Base-by-base conservation (phyloP, 2,797 vertebrate species). In the Alca torda region DNA sequence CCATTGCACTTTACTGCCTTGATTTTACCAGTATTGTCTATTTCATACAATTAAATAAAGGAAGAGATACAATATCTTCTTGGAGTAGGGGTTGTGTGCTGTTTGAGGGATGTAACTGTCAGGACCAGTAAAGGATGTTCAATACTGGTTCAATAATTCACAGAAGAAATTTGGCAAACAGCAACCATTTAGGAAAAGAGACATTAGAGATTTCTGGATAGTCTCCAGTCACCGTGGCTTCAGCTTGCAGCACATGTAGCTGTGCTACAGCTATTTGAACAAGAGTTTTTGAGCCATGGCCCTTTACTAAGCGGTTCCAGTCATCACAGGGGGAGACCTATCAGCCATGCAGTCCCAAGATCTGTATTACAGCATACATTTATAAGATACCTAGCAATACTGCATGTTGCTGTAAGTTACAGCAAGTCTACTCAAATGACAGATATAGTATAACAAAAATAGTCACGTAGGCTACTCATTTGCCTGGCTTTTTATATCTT, bases 201-300 rank as follows among this genome's bases (percentile, higher is more conserved):
- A 18, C 33, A 30, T 33, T 28, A 54, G n/a, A 84, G 39, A 78
- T 56, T 75, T 75, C 46, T 90, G 76, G 50, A 78, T 23, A 68
- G 48, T 54, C 50, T 92, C 73, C 68, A 89, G 37, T 35, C 57
- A 12, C 60, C 43, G 28, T 0, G 0, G 53, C 59, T 91, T 67
- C 75, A 73, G 37, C 43, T 89, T 88, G 72, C 70, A 87, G 77
- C 65, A 83, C 12, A 11, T 0, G 25, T 15, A 74, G 76, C 17
- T 60, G 41, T 0, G 0, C n/a, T 77, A 39, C 0, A 0, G 50
- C 35, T 60, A 64, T 45, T 2, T 64, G 56, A 93, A 61, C 6
- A 33, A 33, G n/a, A 35, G 2, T 25, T 68, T 83, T 73, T 56
- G 37, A 82, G 83, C 53, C 19, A 35, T 1, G 0, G 13, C 43